phyloP scores from a whole-genome alignment of 2,113 vertebrate species.

The Albula goreensis region DNA sequence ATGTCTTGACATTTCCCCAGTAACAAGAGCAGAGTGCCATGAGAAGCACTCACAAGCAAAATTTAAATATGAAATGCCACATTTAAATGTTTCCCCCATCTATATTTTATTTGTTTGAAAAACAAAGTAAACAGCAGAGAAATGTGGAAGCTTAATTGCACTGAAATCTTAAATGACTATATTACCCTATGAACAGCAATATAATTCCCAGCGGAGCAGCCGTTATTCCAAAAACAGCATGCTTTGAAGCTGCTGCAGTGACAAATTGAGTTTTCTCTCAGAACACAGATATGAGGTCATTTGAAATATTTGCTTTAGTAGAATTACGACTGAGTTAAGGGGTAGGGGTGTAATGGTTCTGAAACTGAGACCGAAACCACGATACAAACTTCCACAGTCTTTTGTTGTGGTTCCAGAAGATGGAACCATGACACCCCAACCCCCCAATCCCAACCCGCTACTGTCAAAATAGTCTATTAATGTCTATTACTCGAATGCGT shows the following conservation, averaged over 20 bases:
- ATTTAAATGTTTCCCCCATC: conserved; percentile 19
- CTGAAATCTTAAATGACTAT: neutral
- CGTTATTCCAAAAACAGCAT: neutral
- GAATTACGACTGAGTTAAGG: neutral
- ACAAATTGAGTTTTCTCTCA: neutral
- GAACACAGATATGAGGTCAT: neutral
- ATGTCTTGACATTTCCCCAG: conserved; percentile 48
- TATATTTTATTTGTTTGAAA: conserved; percentile 36
- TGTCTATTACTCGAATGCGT: too few species aligned
- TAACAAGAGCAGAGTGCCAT: conserved; percentile 12
- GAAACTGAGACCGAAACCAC: too few species aligned
- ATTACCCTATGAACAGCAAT: neutral
- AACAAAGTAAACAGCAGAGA: neutral
- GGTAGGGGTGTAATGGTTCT: too few species aligned
- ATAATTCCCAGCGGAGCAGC: neutral
- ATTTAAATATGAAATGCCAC: conserved; percentile 53
- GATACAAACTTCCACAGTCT: too few species aligned
- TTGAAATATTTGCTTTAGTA: neutral
- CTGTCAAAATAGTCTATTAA: too few species aligned
- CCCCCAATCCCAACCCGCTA: too few species aligned
- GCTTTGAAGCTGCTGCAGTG: neutral
- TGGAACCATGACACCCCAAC: too few species aligned
- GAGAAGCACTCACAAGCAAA: conserved; percentile 44
- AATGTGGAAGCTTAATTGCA: conserved; percentile 4
- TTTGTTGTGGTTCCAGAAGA: too few species aligned